Evolutionary conservation across 2,888 invertebrate genomes (phyloP).

Genomic region (Leptinotarsa rubiginosa): DNA sequence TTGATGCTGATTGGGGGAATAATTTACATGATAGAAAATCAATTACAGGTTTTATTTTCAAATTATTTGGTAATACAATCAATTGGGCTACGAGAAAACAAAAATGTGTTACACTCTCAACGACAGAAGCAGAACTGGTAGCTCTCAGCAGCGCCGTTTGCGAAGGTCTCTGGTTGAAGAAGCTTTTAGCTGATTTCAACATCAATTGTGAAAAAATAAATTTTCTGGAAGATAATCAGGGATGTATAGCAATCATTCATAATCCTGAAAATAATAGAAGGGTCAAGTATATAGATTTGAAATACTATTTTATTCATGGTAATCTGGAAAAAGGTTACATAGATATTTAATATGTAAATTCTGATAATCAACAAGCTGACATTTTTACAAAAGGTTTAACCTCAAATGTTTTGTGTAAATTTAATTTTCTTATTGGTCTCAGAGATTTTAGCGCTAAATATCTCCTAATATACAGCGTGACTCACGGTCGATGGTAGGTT

Average conservation of each 20-base stretch:
- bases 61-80: constrained; percentile 57
- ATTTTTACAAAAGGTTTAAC: too few species aligned
- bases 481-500: too few species aligned
- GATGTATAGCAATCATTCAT: constrained; percentile 28
- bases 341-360: too few species aligned
- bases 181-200: constrained; percentile 28
- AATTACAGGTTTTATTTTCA: constrained; percentile 52
- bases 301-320: constrained; percentile 33
- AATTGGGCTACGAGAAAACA: constrained; percentile 38
- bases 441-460: too few species aligned
- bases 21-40: constrained; percentile 20
- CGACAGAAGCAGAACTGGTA: constrained; percentile 39
- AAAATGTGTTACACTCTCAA: constrained; percentile 38
- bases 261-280: constrained; percentile 39
- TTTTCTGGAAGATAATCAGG: constrained; percentile 29
- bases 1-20: constrained; percentile 16
- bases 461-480: too few species aligned
- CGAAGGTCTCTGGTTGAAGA: constrained; percentile 37
- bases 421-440: too few species aligned
- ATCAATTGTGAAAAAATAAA: constrained; percentile 7
- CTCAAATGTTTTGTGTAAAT: too few species aligned
- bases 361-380: too few species aligned
- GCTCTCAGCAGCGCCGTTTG: constrained; percentile 31
- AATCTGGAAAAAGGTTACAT: constrained; percentile 27
- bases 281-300: constrained; percentile 39